Conservation (phyloP, 2,888 invertebrate species). For the Gastracanthus pulcherrimus region DNA sequence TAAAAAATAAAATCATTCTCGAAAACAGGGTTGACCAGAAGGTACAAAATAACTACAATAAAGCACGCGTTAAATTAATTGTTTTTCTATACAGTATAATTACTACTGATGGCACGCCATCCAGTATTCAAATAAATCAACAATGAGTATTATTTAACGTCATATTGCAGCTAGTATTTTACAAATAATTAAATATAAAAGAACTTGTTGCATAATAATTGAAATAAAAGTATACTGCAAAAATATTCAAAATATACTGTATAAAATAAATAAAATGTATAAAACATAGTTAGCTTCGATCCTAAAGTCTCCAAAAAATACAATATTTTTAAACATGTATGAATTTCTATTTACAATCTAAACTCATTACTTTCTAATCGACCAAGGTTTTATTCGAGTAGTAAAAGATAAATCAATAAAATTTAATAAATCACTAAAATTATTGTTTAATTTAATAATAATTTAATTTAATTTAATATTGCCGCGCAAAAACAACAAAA, state of each 20-base stretch:
- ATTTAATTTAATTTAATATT: too few species aligned
- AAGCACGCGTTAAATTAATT: neutral
- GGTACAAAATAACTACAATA: neutral
- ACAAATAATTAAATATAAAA: neutral
- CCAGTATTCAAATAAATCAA: neutral
- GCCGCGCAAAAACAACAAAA: too few species aligned
- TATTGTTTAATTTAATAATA: neutral
- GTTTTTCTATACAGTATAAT: neutral
- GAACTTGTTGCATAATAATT: neutral
- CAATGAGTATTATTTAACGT: neutral
- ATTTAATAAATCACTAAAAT: neutral
- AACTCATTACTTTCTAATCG: too few species aligned
- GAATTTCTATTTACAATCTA: too few species aligned
- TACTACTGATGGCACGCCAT: neutral
- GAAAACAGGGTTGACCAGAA: neutral
- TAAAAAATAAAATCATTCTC: neutral
- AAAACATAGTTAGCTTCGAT: constrained; percentile 1
- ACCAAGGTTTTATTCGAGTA: neutral
- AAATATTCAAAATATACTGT: neutral
- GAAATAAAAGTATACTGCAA: neutral
- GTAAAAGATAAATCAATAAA: neutral
- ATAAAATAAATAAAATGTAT: neutral
- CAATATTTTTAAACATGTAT: too few species aligned
- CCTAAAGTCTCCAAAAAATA: constrained; percentile 39
- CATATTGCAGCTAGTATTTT: too few species aligned